phyloP scores from a whole-genome alignment of 2,797 vertebrate genomes.

The Loris lydekkerianus region DNA sequence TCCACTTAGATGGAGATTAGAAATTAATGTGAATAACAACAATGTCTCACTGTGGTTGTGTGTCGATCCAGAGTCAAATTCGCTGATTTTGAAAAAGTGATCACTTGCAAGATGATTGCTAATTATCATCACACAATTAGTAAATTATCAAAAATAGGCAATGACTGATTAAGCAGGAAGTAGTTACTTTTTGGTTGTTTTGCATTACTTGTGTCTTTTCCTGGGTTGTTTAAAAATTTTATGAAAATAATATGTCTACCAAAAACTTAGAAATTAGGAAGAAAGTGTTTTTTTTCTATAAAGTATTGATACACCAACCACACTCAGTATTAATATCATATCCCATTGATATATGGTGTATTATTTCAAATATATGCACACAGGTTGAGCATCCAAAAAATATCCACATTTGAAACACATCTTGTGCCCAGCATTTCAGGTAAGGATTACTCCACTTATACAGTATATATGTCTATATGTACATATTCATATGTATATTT shows the following conservation, averaged over 20 bases:
- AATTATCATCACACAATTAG: neutral
- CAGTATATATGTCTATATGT: neutral
- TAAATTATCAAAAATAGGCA: neutral
- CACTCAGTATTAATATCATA: neutral
- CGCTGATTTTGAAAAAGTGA: neutral
- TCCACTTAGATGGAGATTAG: neutral
- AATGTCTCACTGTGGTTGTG: neutral
- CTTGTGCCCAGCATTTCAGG: neutral
- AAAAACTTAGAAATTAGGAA: neutral
- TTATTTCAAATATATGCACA: neutral
- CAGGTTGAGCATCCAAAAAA: neutral
- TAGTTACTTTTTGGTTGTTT: neutral
- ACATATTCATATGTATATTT: neutral
- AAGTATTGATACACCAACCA: neutral
- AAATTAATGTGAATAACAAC: neutral
- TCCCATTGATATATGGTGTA: neutral
- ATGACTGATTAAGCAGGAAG: neutral
- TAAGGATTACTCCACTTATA: neutral
- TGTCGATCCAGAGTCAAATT: neutral
- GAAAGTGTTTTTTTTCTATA: neutral
- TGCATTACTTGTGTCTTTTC: neutral
- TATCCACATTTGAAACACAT: neutral
- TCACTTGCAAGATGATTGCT: neutral
- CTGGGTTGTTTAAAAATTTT: slow-evolving; percentile 3
- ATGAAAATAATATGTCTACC: neutral